These are phyloP conservation scores for Drosophila saltans DNA, from an alignment of 1,140 invertebrate species.

Conservation along the genomic window DNA sequence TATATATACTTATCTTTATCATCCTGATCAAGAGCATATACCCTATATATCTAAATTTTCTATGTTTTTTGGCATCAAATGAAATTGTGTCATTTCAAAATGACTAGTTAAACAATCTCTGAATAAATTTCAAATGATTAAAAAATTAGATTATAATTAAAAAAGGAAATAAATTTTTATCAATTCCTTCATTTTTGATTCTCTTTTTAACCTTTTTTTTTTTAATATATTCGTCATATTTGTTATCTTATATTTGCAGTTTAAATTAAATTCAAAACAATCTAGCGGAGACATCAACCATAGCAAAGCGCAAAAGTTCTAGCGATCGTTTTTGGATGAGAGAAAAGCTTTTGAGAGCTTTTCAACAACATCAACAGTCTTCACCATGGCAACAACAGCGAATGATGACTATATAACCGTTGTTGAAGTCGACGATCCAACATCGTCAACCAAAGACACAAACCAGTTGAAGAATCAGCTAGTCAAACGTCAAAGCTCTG, in stretches of 20 bases:
- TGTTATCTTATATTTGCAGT: background rate
- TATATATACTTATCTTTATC: no score
- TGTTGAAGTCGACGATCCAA: conserved; percentile 86
- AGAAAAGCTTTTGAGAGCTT: conserved; percentile 21
- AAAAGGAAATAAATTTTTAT: no score
- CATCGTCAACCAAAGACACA: conserved; percentile 72
- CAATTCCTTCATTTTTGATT: no score
- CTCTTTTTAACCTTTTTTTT: background rate
- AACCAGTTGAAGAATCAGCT: conserved; percentile 79
- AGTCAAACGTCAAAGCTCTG: conserved; percentile 81
- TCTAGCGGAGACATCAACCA: background rate
- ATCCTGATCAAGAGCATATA: no score
- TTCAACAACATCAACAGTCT: conserved; percentile 18
- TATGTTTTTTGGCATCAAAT: no score
- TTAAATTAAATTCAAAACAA: background rate
- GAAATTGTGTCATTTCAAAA: no score
- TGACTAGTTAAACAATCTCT: no score
- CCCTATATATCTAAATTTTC: no score
- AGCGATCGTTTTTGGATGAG: background rate
- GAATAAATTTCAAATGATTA: no score
- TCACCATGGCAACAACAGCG: conserved; percentile 32
- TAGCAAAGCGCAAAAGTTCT: background rate
- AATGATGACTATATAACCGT: conserved; percentile 87
- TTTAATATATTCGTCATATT: background rate
- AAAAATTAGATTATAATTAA: no score